Conservation (phyloP, 2,113 vertebrate species). For the Myxocyprinus asiaticus region DNA sequence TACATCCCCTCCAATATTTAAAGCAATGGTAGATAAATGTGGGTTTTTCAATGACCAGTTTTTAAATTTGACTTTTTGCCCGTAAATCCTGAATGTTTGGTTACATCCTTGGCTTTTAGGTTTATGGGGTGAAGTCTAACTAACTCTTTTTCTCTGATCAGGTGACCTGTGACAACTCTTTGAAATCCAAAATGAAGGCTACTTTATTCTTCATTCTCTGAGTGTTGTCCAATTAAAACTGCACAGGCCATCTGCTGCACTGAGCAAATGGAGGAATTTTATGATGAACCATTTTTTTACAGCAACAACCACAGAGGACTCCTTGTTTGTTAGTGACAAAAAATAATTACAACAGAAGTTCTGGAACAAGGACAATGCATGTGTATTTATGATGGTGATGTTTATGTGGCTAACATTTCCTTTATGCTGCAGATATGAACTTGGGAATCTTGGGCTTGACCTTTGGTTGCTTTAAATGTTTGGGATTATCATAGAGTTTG, state of each 20-base stretch:
- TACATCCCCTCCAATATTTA: not conserved
- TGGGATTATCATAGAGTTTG: not conserved
- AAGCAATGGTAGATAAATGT: too few relatives aligned
- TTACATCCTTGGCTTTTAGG: not conserved
- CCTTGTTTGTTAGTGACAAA: not conserved
- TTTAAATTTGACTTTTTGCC: too few relatives aligned
- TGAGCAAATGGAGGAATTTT: slow-evolving; percentile 4
- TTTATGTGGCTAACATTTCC: too few relatives aligned
- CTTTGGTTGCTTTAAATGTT: slow-evolving; percentile 21
- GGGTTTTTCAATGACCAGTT: too few relatives aligned
- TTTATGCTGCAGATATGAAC: not conserved
- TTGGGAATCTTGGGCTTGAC: not conserved
- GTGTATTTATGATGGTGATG: too few relatives aligned
- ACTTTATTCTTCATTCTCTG: slow-evolving; percentile 7
- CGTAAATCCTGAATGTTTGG: too few relatives aligned
- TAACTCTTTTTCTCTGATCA: slow-evolving; percentile 49
- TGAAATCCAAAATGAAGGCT: not conserved
- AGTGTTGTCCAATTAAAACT: not conserved
- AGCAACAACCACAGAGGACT: not conserved
- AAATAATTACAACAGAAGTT: too few relatives aligned
- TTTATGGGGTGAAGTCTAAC: not conserved
- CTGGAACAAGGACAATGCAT: too few relatives aligned
- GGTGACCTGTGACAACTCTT: slow-evolving; percentile 58
- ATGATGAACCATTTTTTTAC: not conserved
- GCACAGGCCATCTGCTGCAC: not conserved